Evolutionary conservation across 2,888 invertebrate species (phyloP).

Genomic region (Brenthis hecate): DNA sequence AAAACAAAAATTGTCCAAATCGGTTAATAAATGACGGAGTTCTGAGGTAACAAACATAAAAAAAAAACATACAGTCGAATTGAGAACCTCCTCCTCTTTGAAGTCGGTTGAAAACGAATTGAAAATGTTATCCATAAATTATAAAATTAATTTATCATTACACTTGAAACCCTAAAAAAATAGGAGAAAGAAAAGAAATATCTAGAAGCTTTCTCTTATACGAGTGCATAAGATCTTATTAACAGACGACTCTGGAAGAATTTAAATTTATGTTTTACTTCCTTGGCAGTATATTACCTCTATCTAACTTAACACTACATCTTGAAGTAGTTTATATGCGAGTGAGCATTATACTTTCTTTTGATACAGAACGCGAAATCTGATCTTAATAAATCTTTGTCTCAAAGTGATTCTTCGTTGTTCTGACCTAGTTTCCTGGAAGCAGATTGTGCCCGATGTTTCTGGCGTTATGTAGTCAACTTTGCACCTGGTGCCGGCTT

Average conservation of each 20-base stretch:
- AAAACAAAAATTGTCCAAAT: too few relatives aligned
- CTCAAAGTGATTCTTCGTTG: slow-evolving; percentile 26
- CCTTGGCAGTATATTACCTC: neutral
- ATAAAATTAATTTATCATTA: too few relatives aligned
- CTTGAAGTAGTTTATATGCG: slow-evolving; percentile 17
- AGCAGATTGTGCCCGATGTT: slow-evolving; percentile 23
- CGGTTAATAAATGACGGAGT: too few relatives aligned
- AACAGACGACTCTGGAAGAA: neutral
- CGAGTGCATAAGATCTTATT: too few relatives aligned
- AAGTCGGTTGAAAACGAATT: too few relatives aligned
- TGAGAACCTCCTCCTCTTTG: too few relatives aligned
- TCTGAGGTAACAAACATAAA: too few relatives aligned
- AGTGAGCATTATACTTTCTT: slow-evolving; percentile 2
- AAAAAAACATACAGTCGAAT: too few relatives aligned
- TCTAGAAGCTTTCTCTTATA: too few relatives aligned
- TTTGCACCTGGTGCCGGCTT: slow-evolving; percentile 28
- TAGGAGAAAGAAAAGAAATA: too few relatives aligned
- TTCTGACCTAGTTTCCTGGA: slow-evolving; percentile 28
- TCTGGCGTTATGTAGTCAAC: slow-evolving; percentile 16
- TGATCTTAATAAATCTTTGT: slow-evolving; percentile 31
- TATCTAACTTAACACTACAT: slow-evolving; percentile 1
- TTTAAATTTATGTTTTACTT: neutral
- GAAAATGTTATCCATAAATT: too few relatives aligned
- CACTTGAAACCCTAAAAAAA: too few relatives aligned
- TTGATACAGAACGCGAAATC: slow-evolving; percentile 23